Base-by-base conservation (phyloP, 2,113 vertebrate genomes). In the Eulacestoma nigropectus region DNA sequence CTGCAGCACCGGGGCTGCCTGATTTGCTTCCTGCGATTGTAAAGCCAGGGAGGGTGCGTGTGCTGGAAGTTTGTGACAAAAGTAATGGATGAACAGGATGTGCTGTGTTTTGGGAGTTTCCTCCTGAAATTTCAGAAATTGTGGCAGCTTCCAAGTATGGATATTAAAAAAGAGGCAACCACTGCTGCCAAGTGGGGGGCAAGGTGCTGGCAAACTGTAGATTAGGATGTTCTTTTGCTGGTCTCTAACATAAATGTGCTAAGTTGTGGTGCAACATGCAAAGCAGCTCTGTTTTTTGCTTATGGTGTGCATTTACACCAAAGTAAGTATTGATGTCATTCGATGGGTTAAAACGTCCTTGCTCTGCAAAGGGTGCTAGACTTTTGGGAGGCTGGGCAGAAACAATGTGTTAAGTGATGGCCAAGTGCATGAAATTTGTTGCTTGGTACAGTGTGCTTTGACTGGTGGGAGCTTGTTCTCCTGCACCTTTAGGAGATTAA, bases 351-450 rank as follows among this genome's bases (percentile, higher is more conserved):
- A 56, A 87, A 63, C 22, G 37, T 22, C 10, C 18, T 39, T 32
- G 11, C 41, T 73, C 21, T 85, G 37, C 16, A 50, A 63, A 83
- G 27, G 32, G 9, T 13, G 2, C 39, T 57, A 37, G 16, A 18
- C 33, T 70, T 89, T 67, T 69, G 39, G 78, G 53, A 76, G 11
- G 9, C 15, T 65, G 9, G 29, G 55, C 16, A 59, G n/a, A 50
- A 90, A 29, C 9, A 11, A 21, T 35, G n/a, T 47, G 6, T 39
- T 67, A 42, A 33, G 11, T 4, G 44, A 59, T 41, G 37, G 53
- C 30, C 11, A 26, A 62, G 19, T 1, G 1, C 1, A 1, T 47
- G 32, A 68, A 56, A 23, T 56, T 42, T 0, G 1, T 68, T 75
- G 81, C 15, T 93, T 44, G 16, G 20, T 78, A 10, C 12, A 9